A percentile compares a stretch with the other conserved stretches of the same genome.
phyloP scores from a whole-genome alignment of 2,888 invertebrate species.

The Rhopalosiphum nymphaeae region DNA sequence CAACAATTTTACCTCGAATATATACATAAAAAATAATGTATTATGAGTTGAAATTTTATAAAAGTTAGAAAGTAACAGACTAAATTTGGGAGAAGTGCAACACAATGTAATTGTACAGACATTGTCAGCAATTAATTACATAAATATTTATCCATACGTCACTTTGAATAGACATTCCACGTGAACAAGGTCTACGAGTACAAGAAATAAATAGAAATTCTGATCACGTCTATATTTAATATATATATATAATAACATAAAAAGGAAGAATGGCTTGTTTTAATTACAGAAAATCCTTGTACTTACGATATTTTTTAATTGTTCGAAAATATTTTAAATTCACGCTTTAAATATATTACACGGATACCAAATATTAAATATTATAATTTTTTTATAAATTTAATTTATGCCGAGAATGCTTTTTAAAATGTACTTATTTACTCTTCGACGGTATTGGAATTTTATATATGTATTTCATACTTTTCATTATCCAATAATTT shows the following conservation, averaged over 20 bases:
- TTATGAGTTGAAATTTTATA: not conserved
- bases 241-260: not conserved
- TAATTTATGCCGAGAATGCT: slow-evolving; percentile 12
- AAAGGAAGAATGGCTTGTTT: not conserved
- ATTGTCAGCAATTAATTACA: slow-evolving; percentile 31
- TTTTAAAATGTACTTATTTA: slow-evolving; percentile 19
- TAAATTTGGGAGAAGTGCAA: not conserved
- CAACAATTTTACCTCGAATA: slow-evolving; percentile 17
- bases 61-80: slow-evolving; percentile 21
- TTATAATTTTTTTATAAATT: not conserved
- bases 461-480: not conserved
- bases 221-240: slow-evolving; percentile 2
- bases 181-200: not conserved
- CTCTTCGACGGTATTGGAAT: not conserved
- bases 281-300: not conserved
- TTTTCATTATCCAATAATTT: not conserved
- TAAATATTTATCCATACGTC: slow-evolving; percentile 29
- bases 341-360: not conserved
- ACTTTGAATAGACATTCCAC: not conserved
- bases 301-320: slow-evolving; percentile 13
- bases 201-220: slow-evolving; percentile 16
- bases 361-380: not conserved
- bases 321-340: slow-evolving; percentile 23
- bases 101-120: not conserved
- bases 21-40: slow-evolving; percentile 1